phyloP scores from a whole-genome alignment of 2,888 invertebrate genomes.

The Coleophora deauratella region DNA sequence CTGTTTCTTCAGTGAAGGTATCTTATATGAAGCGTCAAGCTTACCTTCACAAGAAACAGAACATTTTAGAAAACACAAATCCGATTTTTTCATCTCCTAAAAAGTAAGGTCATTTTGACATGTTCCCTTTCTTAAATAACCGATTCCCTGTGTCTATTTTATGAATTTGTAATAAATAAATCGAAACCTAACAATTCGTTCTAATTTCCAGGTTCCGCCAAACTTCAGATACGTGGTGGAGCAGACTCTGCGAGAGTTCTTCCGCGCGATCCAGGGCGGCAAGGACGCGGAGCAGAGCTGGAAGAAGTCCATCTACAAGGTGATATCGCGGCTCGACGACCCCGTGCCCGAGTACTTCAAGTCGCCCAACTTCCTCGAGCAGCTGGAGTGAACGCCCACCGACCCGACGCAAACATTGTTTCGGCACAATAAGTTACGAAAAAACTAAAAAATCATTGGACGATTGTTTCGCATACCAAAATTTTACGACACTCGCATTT shows the following conservation, averaged over 20 bases:
- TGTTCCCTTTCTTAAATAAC: no score
- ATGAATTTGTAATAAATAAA: no score
- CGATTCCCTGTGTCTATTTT: no score
- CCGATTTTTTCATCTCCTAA: no score
- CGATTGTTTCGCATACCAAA: constrained; percentile 73
- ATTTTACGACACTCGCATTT: constrained; percentile 80
- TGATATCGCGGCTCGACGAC: constrained; percentile 99
- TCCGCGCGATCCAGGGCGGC: constrained; percentile 96
- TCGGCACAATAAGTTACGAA: constrained; percentile 48
- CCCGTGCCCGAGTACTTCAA: constrained; percentile 99
- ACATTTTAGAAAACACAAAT: no score
- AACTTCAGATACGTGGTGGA: constrained; percentile 98
- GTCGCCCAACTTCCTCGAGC: constrained; percentile 99
- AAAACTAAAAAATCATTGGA: constrained; percentile 43
- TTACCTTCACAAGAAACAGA: no score
- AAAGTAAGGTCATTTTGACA: no score
- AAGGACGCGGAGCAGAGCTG: constrained; percentile 99
- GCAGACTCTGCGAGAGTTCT: constrained; percentile 98
- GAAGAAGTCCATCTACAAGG: constrained; percentile 99
- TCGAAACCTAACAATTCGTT: no score
- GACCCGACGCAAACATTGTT: constrained; percentile 47
- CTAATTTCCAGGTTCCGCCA: constrained; percentile 88
- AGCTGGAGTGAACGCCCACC: constrained; percentile 85
- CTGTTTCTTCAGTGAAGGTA: no score
- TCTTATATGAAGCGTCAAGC: no score